These are phyloP conservation scores for Diaperis boleti DNA, from an alignment of 2,888 invertebrate species.

Conservation along the genomic window DNA sequence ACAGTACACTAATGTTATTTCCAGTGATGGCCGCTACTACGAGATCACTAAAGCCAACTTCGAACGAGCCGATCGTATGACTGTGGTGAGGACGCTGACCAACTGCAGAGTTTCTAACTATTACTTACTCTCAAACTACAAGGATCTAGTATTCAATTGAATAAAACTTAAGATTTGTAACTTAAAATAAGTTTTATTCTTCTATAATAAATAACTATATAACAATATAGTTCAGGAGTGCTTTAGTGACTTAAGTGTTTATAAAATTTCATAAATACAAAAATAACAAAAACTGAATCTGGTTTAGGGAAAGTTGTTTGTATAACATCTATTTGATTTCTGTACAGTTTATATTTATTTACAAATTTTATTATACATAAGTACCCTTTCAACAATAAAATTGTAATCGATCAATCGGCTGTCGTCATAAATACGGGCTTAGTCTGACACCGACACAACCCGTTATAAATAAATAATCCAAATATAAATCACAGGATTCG, in stretches of 20 bases:
- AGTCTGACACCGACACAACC: neutral
- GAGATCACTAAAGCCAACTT: constrained; percentile 99
- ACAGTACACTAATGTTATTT: constrained; percentile 47
- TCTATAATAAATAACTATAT: constrained; percentile 38
- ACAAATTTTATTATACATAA: constrained; percentile 33
- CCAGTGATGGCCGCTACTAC: constrained; percentile 97
- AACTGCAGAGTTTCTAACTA: constrained; percentile 96
- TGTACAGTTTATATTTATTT: constrained; percentile 40
- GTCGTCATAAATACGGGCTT: constrained; percentile 1
- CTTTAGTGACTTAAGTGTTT: constrained; percentile 34
- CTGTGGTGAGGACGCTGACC: constrained; percentile 96
- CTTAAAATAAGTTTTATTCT: constrained; percentile 39
- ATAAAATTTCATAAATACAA: constrained; percentile 28
- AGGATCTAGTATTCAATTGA: constrained; percentile 92
- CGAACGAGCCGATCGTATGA: constrained; percentile 95
- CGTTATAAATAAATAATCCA: neutral
- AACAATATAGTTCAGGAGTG: constrained; percentile 37
- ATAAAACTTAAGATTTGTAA: constrained; percentile 38
- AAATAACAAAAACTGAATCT: constrained; percentile 33
- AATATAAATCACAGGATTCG: constrained; percentile 7
- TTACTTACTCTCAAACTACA: constrained; percentile 92
- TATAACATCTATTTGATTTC: constrained; percentile 34
- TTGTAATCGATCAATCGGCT: constrained; percentile 6
- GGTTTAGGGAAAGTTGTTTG: constrained; percentile 19
- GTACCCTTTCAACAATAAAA: constrained; percentile 34